Evolutionary conservation across 2,113 vertebrate species (phyloP), one percentile per base, ranked within the genome.

Genomic region (Polyodon spathula): DNA sequence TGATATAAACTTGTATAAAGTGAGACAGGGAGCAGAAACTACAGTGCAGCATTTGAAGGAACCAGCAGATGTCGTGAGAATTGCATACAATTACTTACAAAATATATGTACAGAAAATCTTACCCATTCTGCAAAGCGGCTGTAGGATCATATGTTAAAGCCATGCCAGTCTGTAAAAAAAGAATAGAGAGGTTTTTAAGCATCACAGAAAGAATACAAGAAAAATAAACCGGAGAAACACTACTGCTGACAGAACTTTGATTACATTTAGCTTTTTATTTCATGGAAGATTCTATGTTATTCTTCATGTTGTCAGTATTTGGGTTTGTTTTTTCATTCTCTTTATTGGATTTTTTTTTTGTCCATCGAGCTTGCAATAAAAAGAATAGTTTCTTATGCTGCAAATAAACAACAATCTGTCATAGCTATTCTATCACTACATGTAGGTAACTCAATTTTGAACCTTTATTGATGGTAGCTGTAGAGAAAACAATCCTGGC

Each of bases 71-170:
- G n/a, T n/a, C n/a, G n/a, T n/a, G n/a, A n/a, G n/a, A n/a, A n/a
- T n/a, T n/a, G n/a, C n/a, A n/a, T n/a, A n/a, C n/a, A n/a, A n/a
- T n/a, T n/a, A n/a, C n/a, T n/a, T n/a, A n/a, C n/a, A n/a, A n/a
- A n/a, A n/a, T n/a, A n/a, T n/a, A n/a, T n/a, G n/a, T n/a, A n/a
- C n/a, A n/a, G n/a, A n/a, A n/a, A 43, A 69, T 79, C 92, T 93
- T 89, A 97, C 95, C 94, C 95, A 68, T 97, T 97, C 86, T 97
- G 95, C 86, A 97, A 90, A 82, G 92, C 91, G 74, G 92, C 88
- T n/a, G n/a, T n/a, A 61, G 94, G 93, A 74, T 97, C 94, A 1
- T 97, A 96, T 71, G 95, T 93, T 85, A 97, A 84, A 81, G 94
- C 89, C 93, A 97, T 93, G 76, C 93, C 92, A 81, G 90, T 91